Conservation (phyloP, 1,140 invertebrate species). For the Eurytemora carolleeae region DNA sequence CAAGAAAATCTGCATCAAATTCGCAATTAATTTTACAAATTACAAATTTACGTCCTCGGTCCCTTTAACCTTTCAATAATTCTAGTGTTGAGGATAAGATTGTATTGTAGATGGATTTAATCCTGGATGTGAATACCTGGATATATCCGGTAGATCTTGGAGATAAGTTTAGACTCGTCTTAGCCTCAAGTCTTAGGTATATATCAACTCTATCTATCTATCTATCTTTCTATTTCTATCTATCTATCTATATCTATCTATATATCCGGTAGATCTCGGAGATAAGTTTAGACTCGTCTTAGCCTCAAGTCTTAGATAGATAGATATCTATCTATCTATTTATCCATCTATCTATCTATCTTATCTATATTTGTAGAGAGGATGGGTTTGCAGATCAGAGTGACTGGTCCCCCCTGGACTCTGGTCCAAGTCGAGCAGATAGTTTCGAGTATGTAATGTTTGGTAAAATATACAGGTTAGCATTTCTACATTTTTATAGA, state of each 20-base stretch:
- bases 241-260: no score
- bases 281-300: constrained; percentile 85
- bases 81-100: no score
- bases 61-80: no score
- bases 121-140: constrained; percentile 93
- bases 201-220: no score
- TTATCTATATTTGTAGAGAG: no score
- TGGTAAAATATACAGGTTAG: constrained; percentile 77
- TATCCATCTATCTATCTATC: no score
- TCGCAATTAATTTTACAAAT: no score
- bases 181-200: constrained; percentile 62
- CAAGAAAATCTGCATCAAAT: no score
- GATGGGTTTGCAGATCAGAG: constrained; percentile 30
- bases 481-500: neutral
- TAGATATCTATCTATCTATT: no score
- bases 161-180: constrained; percentile 78
- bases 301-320: constrained; percentile 59
- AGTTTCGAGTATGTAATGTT: constrained; percentile 99
- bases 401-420: constrained; percentile 71
- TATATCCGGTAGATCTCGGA: constrained; percentile 91
- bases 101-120: constrained; percentile 62
- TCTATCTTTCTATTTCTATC: no score
- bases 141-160: constrained; percentile 92
- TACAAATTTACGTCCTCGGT: no score
- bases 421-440: constrained; percentile 66